phyloP scores from a whole-genome alignment of 2,113 vertebrate species.

The Delphinapterus leucas region DNA sequence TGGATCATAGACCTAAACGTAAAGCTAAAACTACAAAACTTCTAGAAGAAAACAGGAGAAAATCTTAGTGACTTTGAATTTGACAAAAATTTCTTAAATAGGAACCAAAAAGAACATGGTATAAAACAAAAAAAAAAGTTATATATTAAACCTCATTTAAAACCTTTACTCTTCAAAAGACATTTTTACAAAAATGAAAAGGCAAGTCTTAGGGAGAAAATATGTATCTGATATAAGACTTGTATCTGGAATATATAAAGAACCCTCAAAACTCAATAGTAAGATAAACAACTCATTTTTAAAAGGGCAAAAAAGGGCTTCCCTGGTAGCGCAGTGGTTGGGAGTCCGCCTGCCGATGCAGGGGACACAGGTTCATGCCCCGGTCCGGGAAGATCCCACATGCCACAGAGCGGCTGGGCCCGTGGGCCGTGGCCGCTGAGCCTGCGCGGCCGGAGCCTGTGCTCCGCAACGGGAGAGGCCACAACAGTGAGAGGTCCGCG shows the following conservation, averaged over 20 bases:
- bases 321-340: too few relatives aligned
- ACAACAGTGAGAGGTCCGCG: too few relatives aligned
- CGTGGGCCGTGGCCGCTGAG: too few relatives aligned
- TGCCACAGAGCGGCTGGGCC: too few relatives aligned
- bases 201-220: background rate
- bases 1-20: background rate
- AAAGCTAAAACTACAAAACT: background rate
- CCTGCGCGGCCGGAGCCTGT: too few relatives aligned
- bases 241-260: background rate
- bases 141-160: background rate
- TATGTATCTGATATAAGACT: background rate
- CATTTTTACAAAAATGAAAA: constrained; percentile 26
- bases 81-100: background rate
- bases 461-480: too few relatives aligned
- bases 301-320: background rate
- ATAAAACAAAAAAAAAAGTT: background rate
- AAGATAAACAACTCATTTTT: background rate
- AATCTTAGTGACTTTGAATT: background rate
- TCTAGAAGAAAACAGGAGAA: background rate
- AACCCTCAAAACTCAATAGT: background rate
- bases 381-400: too few relatives aligned
- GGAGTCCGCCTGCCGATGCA: too few relatives aligned
- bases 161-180: background rate
- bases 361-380: too few relatives aligned
- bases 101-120: background rate